A percentile compares a stretch with the other conserved stretches of the same genome.
phyloP scores from a whole-genome alignment of 2,113 vertebrate species.

The Pseudolaguvia tuberculata region DNA sequence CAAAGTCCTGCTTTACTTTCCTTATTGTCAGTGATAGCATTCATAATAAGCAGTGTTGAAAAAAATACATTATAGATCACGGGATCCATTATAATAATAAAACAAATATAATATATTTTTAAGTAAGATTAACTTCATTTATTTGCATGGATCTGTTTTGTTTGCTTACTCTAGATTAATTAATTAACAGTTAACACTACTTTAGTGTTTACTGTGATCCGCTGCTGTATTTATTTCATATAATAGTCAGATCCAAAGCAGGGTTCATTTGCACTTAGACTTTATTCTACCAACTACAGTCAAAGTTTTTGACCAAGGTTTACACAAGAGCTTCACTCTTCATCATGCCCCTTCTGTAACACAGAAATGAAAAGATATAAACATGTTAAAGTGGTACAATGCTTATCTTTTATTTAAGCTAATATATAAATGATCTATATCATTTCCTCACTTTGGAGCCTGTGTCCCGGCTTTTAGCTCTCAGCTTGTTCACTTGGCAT shows the following conservation, averaged over 20 bases:
- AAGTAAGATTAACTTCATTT: neutral
- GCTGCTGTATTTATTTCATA: neutral
- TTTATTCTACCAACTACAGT: conserved; percentile 41
- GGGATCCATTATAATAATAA: neutral
- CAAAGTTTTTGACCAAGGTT: conserved; percentile 5
- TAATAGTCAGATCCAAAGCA: neutral
- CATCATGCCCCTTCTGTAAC: conserved; percentile 55
- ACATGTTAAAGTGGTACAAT: no score
- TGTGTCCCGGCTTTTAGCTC: no score
- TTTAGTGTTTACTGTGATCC: neutral
- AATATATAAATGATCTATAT: no score
- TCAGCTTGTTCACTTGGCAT: no score
- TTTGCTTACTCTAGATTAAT: neutral
- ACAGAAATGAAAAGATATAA: no score
- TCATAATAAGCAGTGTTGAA: no score
- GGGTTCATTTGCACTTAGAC: conserved; percentile 18
- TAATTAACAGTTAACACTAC: no score
- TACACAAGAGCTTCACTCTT: conserved; percentile 43
- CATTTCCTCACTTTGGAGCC: no score
- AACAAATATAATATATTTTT: neutral
- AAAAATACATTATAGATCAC: neutral
- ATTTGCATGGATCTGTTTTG: no score
- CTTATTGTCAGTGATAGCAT: no score
- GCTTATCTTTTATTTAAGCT: no score
- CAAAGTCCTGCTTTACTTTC: neutral